A percentile compares a stretch with the other conserved stretches of the same genome.
Evolutionary conservation across 1,140 invertebrate genomes (phyloP).

Genomic region (Megathymus violae): DNA sequence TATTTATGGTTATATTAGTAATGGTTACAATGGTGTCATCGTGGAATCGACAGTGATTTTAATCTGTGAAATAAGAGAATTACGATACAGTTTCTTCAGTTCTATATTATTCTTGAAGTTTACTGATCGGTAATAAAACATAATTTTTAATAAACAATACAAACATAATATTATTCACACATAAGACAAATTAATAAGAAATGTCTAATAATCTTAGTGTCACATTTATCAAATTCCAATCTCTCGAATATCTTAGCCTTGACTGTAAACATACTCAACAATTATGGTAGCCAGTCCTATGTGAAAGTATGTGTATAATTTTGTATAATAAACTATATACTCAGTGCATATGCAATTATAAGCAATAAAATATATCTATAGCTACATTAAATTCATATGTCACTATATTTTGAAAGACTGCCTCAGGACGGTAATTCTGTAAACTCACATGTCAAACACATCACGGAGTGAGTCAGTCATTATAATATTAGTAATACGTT

Average conservation of each 20-base stretch:
- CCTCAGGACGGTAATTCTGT: too few species aligned
- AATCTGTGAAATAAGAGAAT: not conserved
- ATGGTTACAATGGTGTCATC: not conserved
- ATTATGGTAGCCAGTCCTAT: not conserved
- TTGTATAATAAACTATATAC: not conserved
- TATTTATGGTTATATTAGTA: too few species aligned
- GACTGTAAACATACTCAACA: not conserved
- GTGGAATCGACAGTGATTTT: not conserved
- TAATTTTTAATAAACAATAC: constrained; percentile 22
- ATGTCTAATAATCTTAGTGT: constrained; percentile 15
- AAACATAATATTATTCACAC: constrained; percentile 17
- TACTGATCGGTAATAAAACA: constrained; percentile 7
- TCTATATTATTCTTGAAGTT: constrained; percentile 6
- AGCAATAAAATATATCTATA: constrained; percentile 1
- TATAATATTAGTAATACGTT: too few species aligned
- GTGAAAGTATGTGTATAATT: not conserved
- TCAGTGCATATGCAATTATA: not conserved
- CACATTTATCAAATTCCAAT: constrained; percentile 24
- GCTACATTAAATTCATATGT: not conserved
- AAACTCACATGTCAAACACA: too few species aligned
- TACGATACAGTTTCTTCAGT: not conserved
- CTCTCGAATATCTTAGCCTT: constrained; percentile 9
- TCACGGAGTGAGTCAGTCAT: too few species aligned
- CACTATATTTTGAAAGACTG: not conserved
- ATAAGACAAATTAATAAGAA: not conserved